These are phyloP conservation scores for Dendroctonus ponderosae DNA, from an alignment of 1,140 invertebrate genomes.

Conservation along the genomic window DNA sequence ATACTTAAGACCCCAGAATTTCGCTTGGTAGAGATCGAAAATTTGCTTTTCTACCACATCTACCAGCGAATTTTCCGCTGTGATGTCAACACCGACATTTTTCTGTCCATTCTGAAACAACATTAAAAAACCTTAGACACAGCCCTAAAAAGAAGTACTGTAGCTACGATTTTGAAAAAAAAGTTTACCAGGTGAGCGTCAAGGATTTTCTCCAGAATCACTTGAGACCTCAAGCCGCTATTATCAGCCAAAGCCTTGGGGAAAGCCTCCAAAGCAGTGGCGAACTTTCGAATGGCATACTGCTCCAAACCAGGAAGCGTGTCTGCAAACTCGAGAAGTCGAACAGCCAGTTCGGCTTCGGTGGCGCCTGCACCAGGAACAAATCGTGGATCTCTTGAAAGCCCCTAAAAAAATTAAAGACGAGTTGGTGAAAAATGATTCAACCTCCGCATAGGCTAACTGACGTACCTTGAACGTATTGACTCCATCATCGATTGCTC, in stretches of 20 bases:
- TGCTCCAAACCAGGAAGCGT: slow-evolving; percentile 93
- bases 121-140: not conserved
- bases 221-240: slow-evolving; percentile 83
- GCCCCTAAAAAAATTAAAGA: slow-evolving; percentile 42
- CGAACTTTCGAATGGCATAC: slow-evolving; percentile 95
- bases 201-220: slow-evolving; percentile 88
- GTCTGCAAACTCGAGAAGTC: slow-evolving; percentile 83
- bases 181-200: slow-evolving; percentile 84
- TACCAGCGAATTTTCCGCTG: slow-evolving; percentile 66
- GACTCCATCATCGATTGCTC: slow-evolving; percentile 97
- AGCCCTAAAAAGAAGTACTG: not conserved
- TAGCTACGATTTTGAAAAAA: too few species aligned
- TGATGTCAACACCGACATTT: slow-evolving; percentile 85
- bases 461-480: slow-evolving; percentile 89
- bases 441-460: not conserved
- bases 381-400: slow-evolving; percentile 68
- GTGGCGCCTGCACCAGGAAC: slow-evolving; percentile 92
- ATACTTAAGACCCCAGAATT: slow-evolving; percentile 92
- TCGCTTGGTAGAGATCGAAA: slow-evolving; percentile 82
- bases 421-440: too few species aligned
- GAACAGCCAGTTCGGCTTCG: slow-evolving; percentile 91
- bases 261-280: slow-evolving; percentile 85
- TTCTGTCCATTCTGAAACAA: slow-evolving; percentile 69
- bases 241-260: slow-evolving; percentile 94
- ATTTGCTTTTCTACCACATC: slow-evolving; percentile 77